Percentiles rank a stretch among this genome's conserved stretches.
Evolutionary conservation across 2,113 vertebrate species (phyloP).

Genomic region (Aramus guarauna): DNA sequence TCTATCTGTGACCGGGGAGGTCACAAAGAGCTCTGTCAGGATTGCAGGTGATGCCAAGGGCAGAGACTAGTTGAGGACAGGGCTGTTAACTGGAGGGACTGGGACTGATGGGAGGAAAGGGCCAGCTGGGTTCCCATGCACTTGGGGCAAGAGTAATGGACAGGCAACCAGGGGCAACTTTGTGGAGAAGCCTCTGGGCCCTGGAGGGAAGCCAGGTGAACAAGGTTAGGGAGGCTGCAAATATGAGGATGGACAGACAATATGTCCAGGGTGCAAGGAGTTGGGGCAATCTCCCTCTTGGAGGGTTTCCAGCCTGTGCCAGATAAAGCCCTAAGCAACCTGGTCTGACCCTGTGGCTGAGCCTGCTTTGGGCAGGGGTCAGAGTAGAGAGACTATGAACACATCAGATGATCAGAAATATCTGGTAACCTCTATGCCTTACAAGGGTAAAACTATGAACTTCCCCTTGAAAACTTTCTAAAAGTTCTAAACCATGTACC

Average conservation of each 20-base stretch:
- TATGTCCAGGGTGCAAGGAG: not conserved
- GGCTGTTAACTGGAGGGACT: not conserved
- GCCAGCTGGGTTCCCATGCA: fast-evolving
- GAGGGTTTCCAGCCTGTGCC: fast-evolving
- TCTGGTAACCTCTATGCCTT: not conserved
- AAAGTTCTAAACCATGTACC: not conserved
- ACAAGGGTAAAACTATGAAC: not conserved
- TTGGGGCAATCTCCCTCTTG: not conserved
- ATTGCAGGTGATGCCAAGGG: not conserved
- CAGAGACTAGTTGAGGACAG: not conserved
- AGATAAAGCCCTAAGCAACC: not conserved
- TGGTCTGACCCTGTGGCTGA: not conserved
- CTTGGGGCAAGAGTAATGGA: not conserved
- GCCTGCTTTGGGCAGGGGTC: fast-evolving
- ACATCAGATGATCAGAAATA: not conserved
- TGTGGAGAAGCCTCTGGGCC: not conserved
- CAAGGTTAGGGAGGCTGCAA: not conserved
- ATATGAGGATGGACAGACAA: not conserved
- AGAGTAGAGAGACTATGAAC: not conserved
- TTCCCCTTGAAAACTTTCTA: not conserved
- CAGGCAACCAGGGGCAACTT: fast-evolving
- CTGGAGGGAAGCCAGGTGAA: not conserved
- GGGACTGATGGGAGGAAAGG: not conserved
- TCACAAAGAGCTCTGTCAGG: not conserved
- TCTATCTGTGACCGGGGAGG: fast-evolving